A percentile compares a stretch with the other conserved stretches of the same genome.
Evolutionary conservation across 2,113 vertebrate genomes (phyloP).

Genomic region (Galbula dea): DNA sequence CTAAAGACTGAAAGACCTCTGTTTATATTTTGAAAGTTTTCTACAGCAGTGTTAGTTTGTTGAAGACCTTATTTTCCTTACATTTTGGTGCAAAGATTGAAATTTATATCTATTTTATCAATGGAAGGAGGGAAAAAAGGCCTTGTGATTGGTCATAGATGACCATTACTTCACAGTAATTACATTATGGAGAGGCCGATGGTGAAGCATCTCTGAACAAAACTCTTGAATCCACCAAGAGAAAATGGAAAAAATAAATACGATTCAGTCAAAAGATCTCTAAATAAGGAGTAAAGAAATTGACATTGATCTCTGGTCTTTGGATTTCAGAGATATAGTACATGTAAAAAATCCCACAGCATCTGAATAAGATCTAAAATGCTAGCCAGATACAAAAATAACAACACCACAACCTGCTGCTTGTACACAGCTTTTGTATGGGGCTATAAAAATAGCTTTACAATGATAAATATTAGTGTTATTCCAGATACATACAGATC

Average conservation of each 20-base stretch:
- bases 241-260: not conserved
- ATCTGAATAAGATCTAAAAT: not conserved
- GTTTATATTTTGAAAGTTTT: not conserved
- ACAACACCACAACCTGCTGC: not conserved
- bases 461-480: not conserved
- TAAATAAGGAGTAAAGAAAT: not conserved
- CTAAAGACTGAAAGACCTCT: not conserved
- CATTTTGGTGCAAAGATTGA: not conserved
- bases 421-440: not conserved
- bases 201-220: not conserved
- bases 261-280: not conserved
- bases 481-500: not conserved
- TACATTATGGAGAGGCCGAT: not conserved
- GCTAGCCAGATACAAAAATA: not conserved
- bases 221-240: not conserved
- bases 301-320: not conserved
- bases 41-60: not conserved
- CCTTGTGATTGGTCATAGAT: not conserved
- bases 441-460: not conserved
- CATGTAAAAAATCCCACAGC: not conserved
- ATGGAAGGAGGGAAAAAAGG: not conserved
- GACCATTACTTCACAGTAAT: not conserved
- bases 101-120: not conserved
- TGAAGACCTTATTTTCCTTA: not conserved
- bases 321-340: not conserved